phyloP scores from a whole-genome alignment of 2,113 vertebrate species.

The Corythaixoides concolor region DNA sequence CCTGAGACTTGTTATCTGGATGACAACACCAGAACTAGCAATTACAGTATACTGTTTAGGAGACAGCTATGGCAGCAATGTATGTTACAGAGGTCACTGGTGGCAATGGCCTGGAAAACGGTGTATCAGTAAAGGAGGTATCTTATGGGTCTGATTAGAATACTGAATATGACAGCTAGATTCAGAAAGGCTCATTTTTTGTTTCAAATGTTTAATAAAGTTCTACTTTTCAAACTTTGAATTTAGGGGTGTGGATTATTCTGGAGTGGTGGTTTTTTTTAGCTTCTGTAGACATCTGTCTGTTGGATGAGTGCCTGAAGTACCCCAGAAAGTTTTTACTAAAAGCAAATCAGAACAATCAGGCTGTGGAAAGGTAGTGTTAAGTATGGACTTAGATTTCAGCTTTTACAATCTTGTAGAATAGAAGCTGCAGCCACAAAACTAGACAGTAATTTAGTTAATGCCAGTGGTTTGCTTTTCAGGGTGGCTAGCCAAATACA shows the following conservation, averaged over 20 bases:
- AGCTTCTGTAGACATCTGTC: neutral
- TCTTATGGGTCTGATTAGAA: neutral
- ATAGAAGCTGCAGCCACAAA: neutral
- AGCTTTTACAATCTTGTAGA: neutral
- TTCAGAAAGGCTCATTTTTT: neutral
- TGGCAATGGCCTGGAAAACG: neutral
- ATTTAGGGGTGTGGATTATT: neutral
- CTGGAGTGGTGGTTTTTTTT: neutral
- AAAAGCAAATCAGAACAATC: neutral
- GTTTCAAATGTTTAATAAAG: constrained; percentile 32
- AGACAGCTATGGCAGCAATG: neutral
- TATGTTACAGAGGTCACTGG: neutral
- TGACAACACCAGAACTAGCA: neutral
- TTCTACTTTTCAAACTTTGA: neutral
- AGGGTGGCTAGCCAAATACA: neutral
- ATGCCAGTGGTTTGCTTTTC: neutral
- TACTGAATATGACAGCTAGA: neutral
- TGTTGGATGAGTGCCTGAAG: neutral
- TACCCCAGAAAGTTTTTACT: neutral
- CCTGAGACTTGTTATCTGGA: neutral
- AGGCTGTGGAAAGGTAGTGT: neutral
- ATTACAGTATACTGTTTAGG: neutral
- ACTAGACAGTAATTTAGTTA: neutral
- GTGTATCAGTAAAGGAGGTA: no score
- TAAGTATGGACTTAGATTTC: neutral